Base-by-base conservation (phyloP, 2,797 vertebrate genomes). In the Decapterus maruadsi region DNA sequence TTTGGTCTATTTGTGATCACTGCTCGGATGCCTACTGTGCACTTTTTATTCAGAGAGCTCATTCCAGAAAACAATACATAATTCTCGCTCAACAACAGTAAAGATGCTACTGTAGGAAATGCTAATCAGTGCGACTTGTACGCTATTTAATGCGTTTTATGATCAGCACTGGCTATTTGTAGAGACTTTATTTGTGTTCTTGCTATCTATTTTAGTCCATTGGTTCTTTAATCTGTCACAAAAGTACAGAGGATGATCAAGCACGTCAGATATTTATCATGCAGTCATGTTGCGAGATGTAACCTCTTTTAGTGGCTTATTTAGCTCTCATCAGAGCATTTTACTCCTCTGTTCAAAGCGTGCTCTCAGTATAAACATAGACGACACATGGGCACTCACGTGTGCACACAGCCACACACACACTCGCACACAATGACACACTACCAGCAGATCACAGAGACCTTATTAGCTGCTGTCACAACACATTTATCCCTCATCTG, bases 391-490 rank as follows among this genome's bases (percentile, higher is more conserved):
- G 62, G 57, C 65, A 59, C 42, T 55, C 81, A 71, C 7, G 4
- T 46, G 74, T 57, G 40, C 38, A 64, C 77, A 40, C 48, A n/a
- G 36, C 11, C 63, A 46, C 56, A 54, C 62, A 38, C 22, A 20
- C 56, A 61, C 13, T 14, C 74, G 40, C 72, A 46, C 74, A 60
- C 66, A 53, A 16, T 43, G 43, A 74, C 77, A 77, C 87, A 91
- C 89, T 72, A 77, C 46, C 83, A 89, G 83, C 85, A 70, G 81
- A 88, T 87, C 90, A 89, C 84, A 86, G 82, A 76, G 91, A 94
- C 88, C 87, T 92, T 93, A 95, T 96, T 95, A 95, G 93, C 82
- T 82, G 83, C 93, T 95, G 95, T 96, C 95, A 93, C 90, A 93
- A 91, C 90, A 89, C 92, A 95, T 96, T 95, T 94, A 94, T 93